Evolutionary conservation across 2,113 vertebrate genomes (phyloP).

Genomic region (Misgurnus anguillicaudatus): DNA sequence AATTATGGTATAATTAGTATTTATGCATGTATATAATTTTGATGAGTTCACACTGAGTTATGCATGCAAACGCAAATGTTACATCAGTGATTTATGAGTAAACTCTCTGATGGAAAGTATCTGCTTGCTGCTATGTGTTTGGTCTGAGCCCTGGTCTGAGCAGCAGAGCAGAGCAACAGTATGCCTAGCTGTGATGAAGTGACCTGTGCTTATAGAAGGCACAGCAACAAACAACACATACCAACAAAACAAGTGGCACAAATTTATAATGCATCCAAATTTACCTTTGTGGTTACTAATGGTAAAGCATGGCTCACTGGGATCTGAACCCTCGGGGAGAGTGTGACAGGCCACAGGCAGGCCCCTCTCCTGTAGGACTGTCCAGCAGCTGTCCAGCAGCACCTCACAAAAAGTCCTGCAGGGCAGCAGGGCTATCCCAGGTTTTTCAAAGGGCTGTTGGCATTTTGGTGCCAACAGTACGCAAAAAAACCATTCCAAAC

Average conservation of each 20-base stretch:
- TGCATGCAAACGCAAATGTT: constrained; percentile 1
- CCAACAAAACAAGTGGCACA: constrained; percentile 14
- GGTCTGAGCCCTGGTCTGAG: constrained; percentile 26
- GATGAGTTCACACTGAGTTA: constrained; percentile 1
- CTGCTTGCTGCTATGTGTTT: background rate
- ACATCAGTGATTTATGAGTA: constrained; percentile 4
- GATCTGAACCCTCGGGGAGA: constrained; percentile 77
- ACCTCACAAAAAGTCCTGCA: constrained; percentile 87
- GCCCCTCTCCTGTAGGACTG: constrained; percentile 63
- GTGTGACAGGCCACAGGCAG: constrained; percentile 83
- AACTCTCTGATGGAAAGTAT: background rate
- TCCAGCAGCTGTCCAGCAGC: constrained; percentile 86
- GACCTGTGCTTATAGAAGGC: background rate
- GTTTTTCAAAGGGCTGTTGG: constrained; percentile 14
- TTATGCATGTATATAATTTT: constrained; percentile 9
- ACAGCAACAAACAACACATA: constrained; percentile 19
- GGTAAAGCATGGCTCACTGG: constrained; percentile 74
- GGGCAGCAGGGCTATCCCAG: constrained; percentile 62
- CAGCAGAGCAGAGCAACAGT: constrained; percentile 31
- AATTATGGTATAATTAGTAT: constrained; percentile 1
- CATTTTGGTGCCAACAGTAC: constrained; percentile 84
- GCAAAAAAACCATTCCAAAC: constrained; percentile 86
- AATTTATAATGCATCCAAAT: constrained; percentile 63
- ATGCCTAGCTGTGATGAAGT: background rate
- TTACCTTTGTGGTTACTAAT: constrained; percentile 75